Evolutionary conservation across 2,113 vertebrate genomes (phyloP), one percentile per base, ranked within the genome.

Genomic region (Acanthochromis polyacanthus): DNA sequence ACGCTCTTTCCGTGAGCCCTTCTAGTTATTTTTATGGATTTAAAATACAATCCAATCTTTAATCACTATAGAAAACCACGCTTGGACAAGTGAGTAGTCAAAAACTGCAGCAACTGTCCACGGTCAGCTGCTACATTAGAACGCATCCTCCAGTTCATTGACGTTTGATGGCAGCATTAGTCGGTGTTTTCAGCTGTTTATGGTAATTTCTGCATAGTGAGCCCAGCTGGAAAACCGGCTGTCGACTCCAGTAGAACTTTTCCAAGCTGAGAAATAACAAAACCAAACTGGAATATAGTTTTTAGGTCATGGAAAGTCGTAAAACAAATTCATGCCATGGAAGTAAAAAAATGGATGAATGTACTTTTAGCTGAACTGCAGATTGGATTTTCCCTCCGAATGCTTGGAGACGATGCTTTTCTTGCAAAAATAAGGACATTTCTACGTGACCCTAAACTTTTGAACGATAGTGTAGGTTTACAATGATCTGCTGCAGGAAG

Each of bases 261-360:
- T 82, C 72, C 76, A 72, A 75, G 43, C 25, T 50, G 36, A 22
- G 22, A 69, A 75, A 63, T 12, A 56, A 68, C 57, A 72, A 68
- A 46, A 19, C 69, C 40, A 78, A 79, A 82, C 67, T 40, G 32
- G 50, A 67, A 71, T 62, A 28, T 46, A 53, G 43, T 69, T 74
- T 77, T 64, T 57, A 59, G 70, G 52, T 80, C 66, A 78, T 68
- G 79, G 69, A 83, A 80, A 81, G 73, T 58, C 60, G 63, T 72
- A 56, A 52, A 75, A 69, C 12, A 45, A 52, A 11, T 17, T 38
- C 10, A 20, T 25, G 59, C 45, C 16, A 40, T 60, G 68, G 58
- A 80, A 76, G 10, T 75, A 82, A 75, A 48, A 78, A 82, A 75
- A 48, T 2, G 2, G 25, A 71, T 61, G 10, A 60, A 80, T 72